Base-by-base conservation (phyloP, 2,113 vertebrate genomes). In the Dipodomys ordii region DNA sequence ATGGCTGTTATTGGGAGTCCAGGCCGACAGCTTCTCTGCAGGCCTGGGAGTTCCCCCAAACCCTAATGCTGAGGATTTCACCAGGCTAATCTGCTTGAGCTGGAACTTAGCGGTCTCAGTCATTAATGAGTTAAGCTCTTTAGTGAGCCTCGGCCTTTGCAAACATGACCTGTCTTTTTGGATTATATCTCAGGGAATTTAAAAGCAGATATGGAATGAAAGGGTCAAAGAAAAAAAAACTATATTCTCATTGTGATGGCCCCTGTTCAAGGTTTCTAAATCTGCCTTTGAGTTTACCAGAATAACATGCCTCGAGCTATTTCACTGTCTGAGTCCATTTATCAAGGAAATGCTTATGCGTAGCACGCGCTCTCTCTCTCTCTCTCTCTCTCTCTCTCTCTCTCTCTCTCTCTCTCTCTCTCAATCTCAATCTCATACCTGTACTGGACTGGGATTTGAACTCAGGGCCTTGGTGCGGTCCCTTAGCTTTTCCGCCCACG, bases 71-170 rank as follows among this genome's bases (percentile, higher is more conserved):
- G 46, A 28, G 8, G 89, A 80, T 60, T 93, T 97, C 97, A 93
- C 73, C 89, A 85, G 60, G 0, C 96, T 97, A 97, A 98, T 98
- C 97, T 96, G 93, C 88, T 96, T 97, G 97, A 98, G 12, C 30
- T 91, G 93, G 97, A 96, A 97, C 97, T 98, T 60, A 68, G 46
- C 0, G 92, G 94, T 84, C 87, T 96, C 13, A 73, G 96, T 97
- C 97, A 96, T 98, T 97, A 97, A 96, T 32, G 92, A 91, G 94
- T 53, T 97, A 98, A 98, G 96, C 69, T 23, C 94, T 96, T 98
- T 95, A 97, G 95, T 65, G 97, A 97, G 94, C 88, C 91, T 84
- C 85, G 81, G 77, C 94, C 92, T 96, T 87, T 97, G 95, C 77
- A 95, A 85, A 81, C 44, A 62, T 74, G 62, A 80, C 7, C 3